phyloP scores from a whole-genome alignment of 2,113 vertebrate genomes.

The Malurus melanocephalus region DNA sequence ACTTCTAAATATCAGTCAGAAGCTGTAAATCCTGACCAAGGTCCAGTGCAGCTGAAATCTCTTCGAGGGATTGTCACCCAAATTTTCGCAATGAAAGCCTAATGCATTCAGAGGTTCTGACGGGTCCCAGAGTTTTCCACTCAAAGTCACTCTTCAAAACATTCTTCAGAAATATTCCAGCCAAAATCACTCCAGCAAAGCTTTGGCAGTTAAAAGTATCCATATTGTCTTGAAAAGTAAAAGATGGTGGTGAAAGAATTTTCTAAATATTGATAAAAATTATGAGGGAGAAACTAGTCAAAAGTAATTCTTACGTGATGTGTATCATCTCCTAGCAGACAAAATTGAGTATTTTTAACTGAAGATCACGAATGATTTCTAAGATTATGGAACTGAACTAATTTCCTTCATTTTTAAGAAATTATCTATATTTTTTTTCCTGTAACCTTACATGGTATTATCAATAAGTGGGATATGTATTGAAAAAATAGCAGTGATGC shows the following conservation, averaged over 20 bases:
- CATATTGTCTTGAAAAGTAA: background rate
- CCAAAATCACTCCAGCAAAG: background rate
- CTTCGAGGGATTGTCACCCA: background rate
- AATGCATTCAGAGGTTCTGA: background rate
- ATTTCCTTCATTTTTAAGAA: background rate
- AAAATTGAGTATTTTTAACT: background rate
- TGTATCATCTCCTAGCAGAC: background rate
- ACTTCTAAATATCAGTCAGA: background rate
- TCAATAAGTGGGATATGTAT: background rate
- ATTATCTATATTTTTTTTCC: background rate
- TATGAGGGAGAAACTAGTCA: background rate
- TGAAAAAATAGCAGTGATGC: background rate
- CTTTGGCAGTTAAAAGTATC: background rate
- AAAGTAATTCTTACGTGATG: background rate
- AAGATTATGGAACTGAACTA: background rate
- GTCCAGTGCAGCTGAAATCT: background rate
- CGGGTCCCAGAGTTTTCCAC: background rate
- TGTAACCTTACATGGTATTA: background rate
- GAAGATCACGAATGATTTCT: background rate
- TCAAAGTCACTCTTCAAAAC: background rate
- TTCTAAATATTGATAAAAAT: background rate
- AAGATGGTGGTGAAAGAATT: background rate
- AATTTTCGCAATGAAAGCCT: background rate
- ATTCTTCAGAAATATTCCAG: background rate
- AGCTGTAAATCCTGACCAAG: background rate